phyloP scores from a whole-genome alignment of 2,113 vertebrate genomes.

The Callospermophilus lateralis region DNA sequence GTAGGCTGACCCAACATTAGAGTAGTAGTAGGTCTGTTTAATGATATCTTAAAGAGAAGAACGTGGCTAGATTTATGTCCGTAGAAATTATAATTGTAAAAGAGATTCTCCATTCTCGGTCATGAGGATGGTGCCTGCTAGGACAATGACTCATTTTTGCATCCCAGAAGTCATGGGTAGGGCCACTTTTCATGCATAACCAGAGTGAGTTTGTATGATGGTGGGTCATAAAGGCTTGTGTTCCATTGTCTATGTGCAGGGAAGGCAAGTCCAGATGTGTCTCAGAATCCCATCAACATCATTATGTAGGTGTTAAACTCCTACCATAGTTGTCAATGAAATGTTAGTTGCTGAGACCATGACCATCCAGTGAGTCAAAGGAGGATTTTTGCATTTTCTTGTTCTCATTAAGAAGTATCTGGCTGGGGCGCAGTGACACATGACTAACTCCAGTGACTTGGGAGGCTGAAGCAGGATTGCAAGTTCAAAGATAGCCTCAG shows the following conservation, averaged over 20 bases:
- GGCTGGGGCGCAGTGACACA: too few species aligned
- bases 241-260: not conserved
- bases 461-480: too few species aligned
- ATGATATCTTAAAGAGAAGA: constrained; percentile 39
- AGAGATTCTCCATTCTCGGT: not conserved
- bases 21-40: not conserved
- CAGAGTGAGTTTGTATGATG: not conserved
- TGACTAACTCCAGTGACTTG: too few species aligned
- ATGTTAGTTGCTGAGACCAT: not conserved
- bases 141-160: constrained; percentile 41
- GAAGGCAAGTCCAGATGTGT: not conserved
- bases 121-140: not conserved
- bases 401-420: not conserved
- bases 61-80: not conserved
- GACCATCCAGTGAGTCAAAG: constrained; percentile 11
- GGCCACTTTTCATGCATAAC: not conserved
- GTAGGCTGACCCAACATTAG: not conserved
- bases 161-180: not conserved
- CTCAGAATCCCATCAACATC: not conserved
- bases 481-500: too few species aligned
- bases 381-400: constrained; percentile 32
- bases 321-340: not conserved
- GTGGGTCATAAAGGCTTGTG: not conserved
- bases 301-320: not conserved
- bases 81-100: constrained; percentile 51